Base-by-base conservation (phyloP, 2,888 invertebrate species). In the Torymus aiolomorphi region DNA sequence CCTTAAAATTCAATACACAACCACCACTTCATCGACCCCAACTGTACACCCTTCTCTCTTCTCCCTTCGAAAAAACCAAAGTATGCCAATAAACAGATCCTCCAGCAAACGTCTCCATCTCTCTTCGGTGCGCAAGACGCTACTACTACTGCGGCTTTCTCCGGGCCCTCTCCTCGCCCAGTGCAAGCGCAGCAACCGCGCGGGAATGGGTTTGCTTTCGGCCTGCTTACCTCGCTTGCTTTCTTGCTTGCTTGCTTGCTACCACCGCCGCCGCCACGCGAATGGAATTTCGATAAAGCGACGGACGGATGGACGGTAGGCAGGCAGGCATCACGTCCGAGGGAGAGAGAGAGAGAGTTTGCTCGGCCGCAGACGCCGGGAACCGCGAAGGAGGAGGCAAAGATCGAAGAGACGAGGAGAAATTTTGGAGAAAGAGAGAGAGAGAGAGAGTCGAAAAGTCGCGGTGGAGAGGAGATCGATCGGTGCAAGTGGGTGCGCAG, bases 201-300 rank as follows among this genome's bases (percentile, higher is more conserved):
- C 82, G 83, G 83, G 86, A 85, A 86, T 86, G 86, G 87, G 86
- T 86, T 88, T 86, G 87, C 86, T 86, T 86, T 85, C 84, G 84
- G 82, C 42, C 42, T 42, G 42, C 42, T 31, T 31, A 5, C 31
- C 31, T 31, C 5, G 31, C 31, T 42, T 42, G 42, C 42, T 42
- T 42, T 5, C 42, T 42, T 42, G 42, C 42, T 42, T 42, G 42
- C 42, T 42, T 24, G 24, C 24, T 24, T 24, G 24, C 24, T 24
- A 4, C 31, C 4, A 31, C 31, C 31, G 82, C 82, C 82, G 82
- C 83, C 82, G 83, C 84, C 84, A 86, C 86, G 86, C 85, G 86
- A 84, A 83, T 84, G 84, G 87, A 88, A 88, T 88, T 87, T 86
- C 86, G 87, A 88, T 87, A 86, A 88, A 87, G 84, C 84, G 82